A percentile compares a stretch with the other conserved stretches of the same genome.
phyloP scores from a whole-genome alignment of 2,113 vertebrate genomes.

The Syngnathus floridae region DNA sequence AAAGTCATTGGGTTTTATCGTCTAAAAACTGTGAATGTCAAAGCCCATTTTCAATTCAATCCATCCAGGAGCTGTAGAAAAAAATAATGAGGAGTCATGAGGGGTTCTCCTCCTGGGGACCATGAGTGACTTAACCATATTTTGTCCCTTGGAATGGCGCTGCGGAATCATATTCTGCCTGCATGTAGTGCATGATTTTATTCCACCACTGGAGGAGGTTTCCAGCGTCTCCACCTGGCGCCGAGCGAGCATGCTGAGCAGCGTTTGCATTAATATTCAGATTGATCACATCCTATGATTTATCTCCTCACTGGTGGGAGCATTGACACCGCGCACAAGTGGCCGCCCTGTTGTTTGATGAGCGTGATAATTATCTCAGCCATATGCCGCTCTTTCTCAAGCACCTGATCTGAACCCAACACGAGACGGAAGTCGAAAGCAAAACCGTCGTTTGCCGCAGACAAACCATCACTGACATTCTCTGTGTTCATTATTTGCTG shows the following conservation, averaged over 20 bases:
- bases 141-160: background rate
- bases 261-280: slow-evolving; percentile 56
- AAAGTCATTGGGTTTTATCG: slow-evolving; percentile 1
- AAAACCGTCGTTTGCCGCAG: slow-evolving; percentile 26
- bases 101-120: slow-evolving; percentile 7
- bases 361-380: slow-evolving; percentile 59
- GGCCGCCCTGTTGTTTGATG: slow-evolving; percentile 59
- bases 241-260: slow-evolving; percentile 33
- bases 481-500: slow-evolving; percentile 45
- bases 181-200: slow-evolving; percentile 20
- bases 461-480: slow-evolving; percentile 39
- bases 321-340: slow-evolving; percentile 55
- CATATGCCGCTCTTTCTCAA: slow-evolving; percentile 58
- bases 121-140: background rate
- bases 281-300: slow-evolving; percentile 59
- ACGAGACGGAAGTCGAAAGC: slow-evolving; percentile 4
- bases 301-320: slow-evolving; percentile 54
- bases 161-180: slow-evolving; percentile 11
- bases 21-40: background rate
- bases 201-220: slow-evolving; percentile 20
- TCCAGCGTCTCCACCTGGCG: slow-evolving; percentile 18
- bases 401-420: slow-evolving; percentile 40
- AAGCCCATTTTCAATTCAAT: background rate
- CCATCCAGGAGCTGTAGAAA: background rate
- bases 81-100: slow-evolving; percentile 6